A percentile compares a stretch with the other conserved stretches of the same genome.
These are phyloP conservation scores for Raja brachyura DNA, from an alignment of 2,113 vertebrate genomes.

Conservation along the genomic window DNA sequence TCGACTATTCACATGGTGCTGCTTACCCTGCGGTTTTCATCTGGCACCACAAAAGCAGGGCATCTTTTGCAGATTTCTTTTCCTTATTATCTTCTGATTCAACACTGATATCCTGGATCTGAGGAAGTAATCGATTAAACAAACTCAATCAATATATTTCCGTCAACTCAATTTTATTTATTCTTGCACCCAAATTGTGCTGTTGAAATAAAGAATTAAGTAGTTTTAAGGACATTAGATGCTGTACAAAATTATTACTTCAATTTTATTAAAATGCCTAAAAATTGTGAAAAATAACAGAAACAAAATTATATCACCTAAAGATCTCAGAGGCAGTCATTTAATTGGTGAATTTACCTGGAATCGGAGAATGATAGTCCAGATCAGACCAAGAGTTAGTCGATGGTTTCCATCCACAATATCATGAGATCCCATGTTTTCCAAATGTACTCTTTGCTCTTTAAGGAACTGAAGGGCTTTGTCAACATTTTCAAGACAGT, in stretches of 20 bases:
- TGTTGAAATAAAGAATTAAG: not conserved
- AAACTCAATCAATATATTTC: not conserved
- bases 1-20: not conserved
- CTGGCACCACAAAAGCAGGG: constrained; percentile 93
- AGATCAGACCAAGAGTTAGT: constrained; percentile 88
- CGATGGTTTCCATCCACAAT: constrained; percentile 96
- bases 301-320: not conserved
- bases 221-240: not conserved
- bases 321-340: not conserved
- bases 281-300: not conserved
- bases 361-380: constrained; percentile 96
- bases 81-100: constrained; percentile 96
- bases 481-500: constrained; percentile 94
- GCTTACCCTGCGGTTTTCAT: constrained; percentile 98
- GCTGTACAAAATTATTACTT: not conserved
- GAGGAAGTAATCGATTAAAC: constrained; percentile 39
- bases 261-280: not conserved
- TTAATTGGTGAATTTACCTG: constrained; percentile 60
- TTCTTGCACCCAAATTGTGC: not conserved
- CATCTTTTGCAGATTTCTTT: constrained; percentile 91
- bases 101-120: constrained; percentile 97
- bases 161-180: not conserved
- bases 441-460: constrained; percentile 89
- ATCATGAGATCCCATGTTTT: constrained; percentile 96
- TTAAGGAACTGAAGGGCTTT: constrained; percentile 96